phyloP scores from a whole-genome alignment of 2,113 vertebrate species.

The Edolisoma coerulescens region DNA sequence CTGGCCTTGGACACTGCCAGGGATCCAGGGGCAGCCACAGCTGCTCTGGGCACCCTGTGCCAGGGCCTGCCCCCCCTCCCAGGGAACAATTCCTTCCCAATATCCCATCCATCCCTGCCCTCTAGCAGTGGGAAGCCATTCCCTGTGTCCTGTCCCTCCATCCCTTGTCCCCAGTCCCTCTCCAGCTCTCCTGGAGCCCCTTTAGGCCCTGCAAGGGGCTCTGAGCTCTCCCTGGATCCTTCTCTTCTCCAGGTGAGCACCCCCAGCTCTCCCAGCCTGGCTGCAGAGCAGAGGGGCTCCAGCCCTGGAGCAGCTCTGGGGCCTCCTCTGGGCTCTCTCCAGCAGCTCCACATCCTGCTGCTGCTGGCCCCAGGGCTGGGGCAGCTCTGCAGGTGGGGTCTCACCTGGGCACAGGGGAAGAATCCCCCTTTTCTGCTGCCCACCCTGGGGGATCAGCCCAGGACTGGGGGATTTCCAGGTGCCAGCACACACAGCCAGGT shows the following conservation, averaged over 20 bases:
- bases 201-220: neutral
- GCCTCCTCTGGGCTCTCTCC: neutral
- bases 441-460: neutral
- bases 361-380: neutral
- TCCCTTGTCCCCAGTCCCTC: too few species aligned
- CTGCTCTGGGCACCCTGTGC: neutral
- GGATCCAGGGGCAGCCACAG: neutral
- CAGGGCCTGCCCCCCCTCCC: neutral
- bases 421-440: neutral
- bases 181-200: neutral
- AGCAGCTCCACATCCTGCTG: neutral
- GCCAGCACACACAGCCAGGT: neutral
- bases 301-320: neutral
- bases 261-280: neutral
- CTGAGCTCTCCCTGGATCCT: neutral
- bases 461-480: neutral
- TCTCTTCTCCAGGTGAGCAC: neutral
- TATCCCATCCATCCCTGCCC: too few species aligned
- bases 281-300: neutral
- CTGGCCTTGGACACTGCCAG: neutral
- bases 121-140: too few species aligned
- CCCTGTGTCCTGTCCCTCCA: too few species aligned
- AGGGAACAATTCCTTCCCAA: neutral
- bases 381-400: neutral
- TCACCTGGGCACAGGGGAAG: neutral